These are phyloP conservation scores for Dicranocentrus wangi DNA, from an alignment of 2,888 invertebrate genomes.

Conservation along the genomic window DNA sequence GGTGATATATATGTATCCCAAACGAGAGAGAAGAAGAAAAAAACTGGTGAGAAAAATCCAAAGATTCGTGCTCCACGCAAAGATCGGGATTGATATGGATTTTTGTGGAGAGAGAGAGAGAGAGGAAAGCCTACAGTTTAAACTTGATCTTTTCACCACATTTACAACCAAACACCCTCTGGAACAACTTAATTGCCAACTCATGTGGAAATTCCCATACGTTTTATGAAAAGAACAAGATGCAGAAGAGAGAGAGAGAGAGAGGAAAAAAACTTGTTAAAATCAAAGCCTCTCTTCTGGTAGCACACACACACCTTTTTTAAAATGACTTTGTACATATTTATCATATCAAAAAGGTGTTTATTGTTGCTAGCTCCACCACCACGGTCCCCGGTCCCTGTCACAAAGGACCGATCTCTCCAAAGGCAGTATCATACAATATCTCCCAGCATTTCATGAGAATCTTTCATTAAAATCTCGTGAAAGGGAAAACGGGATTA, in stretches of 20 bases:
- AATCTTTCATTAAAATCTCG: background rate
- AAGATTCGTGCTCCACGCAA: too few relatives aligned
- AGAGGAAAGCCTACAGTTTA: background rate
- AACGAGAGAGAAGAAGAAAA: background rate
- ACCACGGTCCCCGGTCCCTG: too few relatives aligned
- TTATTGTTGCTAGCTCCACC: too few relatives aligned
- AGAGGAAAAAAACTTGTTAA: background rate
- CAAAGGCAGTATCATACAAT: too few relatives aligned
- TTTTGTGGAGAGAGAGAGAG: background rate
- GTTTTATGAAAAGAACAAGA: background rate
- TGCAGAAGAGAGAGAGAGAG: background rate
- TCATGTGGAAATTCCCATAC: constrained; percentile 43
- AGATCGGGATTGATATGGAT: too few relatives aligned
- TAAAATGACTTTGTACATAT: too few relatives aligned
- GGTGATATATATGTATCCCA: background rate
- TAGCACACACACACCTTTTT: too few relatives aligned
- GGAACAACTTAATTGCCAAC: constrained; percentile 29
- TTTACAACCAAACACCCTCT: constrained; percentile 1
- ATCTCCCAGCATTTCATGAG: background rate
- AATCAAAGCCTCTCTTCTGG: background rate
- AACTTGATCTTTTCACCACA: background rate
- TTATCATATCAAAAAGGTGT: too few relatives aligned
- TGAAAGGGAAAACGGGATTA: background rate
- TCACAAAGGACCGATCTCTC: too few relatives aligned
- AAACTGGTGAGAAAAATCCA: too few relatives aligned